phyloP scores from a whole-genome alignment of 2,113 vertebrate species.

The Puma concolor region DNA sequence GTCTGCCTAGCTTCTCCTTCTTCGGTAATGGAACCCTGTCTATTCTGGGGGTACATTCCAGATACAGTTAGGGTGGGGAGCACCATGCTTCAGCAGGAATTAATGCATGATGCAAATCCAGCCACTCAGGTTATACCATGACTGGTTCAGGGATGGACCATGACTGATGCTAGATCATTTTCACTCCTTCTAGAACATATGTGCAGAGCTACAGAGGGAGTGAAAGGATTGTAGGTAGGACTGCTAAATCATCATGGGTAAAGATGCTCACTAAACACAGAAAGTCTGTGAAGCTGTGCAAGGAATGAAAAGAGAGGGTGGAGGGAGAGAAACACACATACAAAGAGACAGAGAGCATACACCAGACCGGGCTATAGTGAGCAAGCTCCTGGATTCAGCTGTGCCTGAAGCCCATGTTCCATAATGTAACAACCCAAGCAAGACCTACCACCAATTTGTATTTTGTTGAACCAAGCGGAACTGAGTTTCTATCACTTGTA shows the following conservation, averaged over 20 bases:
- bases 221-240: background rate
- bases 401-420: background rate
- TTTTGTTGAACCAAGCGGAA: background rate
- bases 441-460: background rate
- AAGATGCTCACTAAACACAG: background rate
- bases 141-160: background rate
- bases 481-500: background rate
- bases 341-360: background rate
- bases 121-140: no score
- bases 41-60: background rate
- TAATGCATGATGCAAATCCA: background rate
- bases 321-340: background rate
- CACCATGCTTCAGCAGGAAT: background rate
- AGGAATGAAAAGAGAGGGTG: background rate
- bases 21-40: background rate
- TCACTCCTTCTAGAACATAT: background rate
- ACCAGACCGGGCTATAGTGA: no score
- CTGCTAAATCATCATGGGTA: background rate
- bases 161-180: background rate
- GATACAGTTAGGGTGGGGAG: background rate
- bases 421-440: background rate
- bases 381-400: background rate
- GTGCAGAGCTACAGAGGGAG: background rate
- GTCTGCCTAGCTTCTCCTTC: background rate
- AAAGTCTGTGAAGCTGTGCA: background rate